Evolutionary conservation across 2,888 invertebrate genomes (phyloP).

Genomic region (Tenthredo amoena): DNA sequence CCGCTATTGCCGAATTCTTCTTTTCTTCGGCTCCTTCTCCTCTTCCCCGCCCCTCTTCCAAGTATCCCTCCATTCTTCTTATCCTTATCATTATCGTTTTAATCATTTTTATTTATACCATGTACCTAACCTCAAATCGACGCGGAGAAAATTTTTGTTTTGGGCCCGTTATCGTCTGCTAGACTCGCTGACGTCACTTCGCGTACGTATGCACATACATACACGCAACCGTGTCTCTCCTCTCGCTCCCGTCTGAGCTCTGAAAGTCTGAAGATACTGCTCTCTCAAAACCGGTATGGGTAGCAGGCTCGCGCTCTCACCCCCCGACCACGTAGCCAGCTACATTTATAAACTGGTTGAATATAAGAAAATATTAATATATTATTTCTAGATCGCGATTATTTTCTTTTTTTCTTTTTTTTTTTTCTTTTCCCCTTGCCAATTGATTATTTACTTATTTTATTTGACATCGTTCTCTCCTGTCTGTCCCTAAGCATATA

Average conservation of each 20-base stretch:
- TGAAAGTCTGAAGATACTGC: neutral
- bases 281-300: conserved; percentile 40
- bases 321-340: conserved; percentile 12
- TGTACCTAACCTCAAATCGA: conserved; percentile 40
- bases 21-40: neutral
- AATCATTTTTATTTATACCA: neutral
- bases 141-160: conserved; percentile 19
- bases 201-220: conserved; percentile 36
- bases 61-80: neutral
- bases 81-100: neutral
- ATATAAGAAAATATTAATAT: neutral
- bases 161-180: conserved; percentile 46
- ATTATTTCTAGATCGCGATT: neutral
- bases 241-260: conserved; percentile 50
- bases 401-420: neutral
- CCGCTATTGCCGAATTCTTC: neutral
- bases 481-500: neutral
- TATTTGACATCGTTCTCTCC: neutral
- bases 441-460: neutral
- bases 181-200: conserved; percentile 33
- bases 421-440: neutral
- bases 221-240: conserved; percentile 57
- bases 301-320: conserved; percentile 9
- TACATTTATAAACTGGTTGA: neutral
- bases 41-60: no score